Evolutionary conservation across 2,888 invertebrate species (phyloP).

Genomic region (Neoitamus cyanurus): DNA sequence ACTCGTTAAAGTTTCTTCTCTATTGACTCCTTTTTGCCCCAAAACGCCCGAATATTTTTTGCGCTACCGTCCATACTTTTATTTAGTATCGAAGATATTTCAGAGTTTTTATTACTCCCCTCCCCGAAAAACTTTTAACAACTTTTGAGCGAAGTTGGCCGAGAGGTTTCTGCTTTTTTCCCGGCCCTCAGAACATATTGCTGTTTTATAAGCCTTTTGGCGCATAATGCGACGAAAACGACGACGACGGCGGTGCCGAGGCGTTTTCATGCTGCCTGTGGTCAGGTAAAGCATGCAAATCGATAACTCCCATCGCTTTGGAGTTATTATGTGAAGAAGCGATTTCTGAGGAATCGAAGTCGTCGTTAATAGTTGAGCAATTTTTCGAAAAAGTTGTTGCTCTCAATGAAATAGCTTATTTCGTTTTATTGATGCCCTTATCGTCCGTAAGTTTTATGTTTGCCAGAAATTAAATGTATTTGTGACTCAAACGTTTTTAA

Average conservation of each 20-base stretch:
- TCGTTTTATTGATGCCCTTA: neutral
- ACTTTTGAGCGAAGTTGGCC: conserved; percentile 10
- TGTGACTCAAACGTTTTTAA: no score
- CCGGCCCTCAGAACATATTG: neutral
- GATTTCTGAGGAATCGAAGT: neutral
- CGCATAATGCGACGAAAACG: neutral
- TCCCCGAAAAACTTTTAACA: conserved; percentile 33
- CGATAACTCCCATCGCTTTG: neutral
- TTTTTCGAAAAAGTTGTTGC: neutral
- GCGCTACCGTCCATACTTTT: neutral
- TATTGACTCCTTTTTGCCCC: conserved; percentile 41
- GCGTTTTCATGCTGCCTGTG: neutral
- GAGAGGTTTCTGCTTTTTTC: neutral
- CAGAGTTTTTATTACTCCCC: neutral
- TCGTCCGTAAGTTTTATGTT: neutral
- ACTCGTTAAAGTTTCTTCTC: conserved; percentile 42
- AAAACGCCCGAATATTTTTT: conserved; percentile 34
- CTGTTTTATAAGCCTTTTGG: neutral
- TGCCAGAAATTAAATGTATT: neutral
- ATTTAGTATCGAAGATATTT: conserved; percentile 34
- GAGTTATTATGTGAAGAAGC: conserved; percentile 1
- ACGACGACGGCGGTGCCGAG: neutral
- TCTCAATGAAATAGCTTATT: neutral
- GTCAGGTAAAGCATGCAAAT: conserved; percentile 30
- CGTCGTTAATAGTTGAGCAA: neutral